Base-by-base conservation (phyloP, 2,888 invertebrate species). In the Melitaea athalia region DNA sequence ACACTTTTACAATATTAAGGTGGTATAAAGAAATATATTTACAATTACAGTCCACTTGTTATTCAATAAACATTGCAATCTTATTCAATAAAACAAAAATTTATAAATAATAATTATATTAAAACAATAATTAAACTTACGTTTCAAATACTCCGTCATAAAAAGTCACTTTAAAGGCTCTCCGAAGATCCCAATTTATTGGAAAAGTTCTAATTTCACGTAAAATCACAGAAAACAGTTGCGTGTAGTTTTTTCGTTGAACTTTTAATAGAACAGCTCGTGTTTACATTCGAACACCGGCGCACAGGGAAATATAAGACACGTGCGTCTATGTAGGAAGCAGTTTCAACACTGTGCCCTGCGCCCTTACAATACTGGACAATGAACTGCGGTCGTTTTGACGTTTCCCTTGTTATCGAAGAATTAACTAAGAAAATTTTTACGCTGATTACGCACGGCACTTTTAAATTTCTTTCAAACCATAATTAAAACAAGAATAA, bases 321-420 rank as follows among this genome's bases (percentile, higher is more conserved):
- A 24, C 53, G 53, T 55, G 14, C 53, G 53, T 55, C 14, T 33
- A n/a, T 7, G 5, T 14, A 14, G 31, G 43, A 12, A 55, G 45
- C 15, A 43, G 43, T 53, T 31, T 15, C 24, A 45, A 45, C 43
- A 43, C 43, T 59, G 59, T 59, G 43, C 42, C 43, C 43, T 55
- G 53, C 53, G 33, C 53, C 53, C 53, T 53, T 7, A 53, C 31
- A 53, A 31, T 33, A 31, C 33, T 55, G 53, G 53, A 14, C 53
- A 55, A 55, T 55, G 53, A 55, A 55, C 53, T 33, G 33, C 31
- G n/a, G 47, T n/a, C 45, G 14, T 31, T 55, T 14, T 8, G 33
- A 55, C 14, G 31, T 6, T 55, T 55, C n/a, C 14, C 14, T 33
- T 55, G 14, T n/a, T 49, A 49, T 33, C 14, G 31, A 33, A n/a